Evolutionary conservation across 2,113 vertebrate species (phyloP).

Genomic region (Nycticryphes semicollaris): DNA sequence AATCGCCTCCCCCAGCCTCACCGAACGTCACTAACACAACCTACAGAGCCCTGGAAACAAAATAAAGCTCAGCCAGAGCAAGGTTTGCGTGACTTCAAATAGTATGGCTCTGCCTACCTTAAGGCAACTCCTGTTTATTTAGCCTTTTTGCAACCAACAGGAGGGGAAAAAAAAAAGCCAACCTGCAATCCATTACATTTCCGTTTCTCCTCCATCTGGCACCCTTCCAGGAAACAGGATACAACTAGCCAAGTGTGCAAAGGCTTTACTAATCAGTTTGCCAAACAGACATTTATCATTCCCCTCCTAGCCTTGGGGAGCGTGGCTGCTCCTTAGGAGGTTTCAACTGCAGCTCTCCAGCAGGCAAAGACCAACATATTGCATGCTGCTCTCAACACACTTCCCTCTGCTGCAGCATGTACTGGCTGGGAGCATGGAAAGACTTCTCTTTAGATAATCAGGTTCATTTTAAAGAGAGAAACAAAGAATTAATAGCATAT

Average conservation of each 20-base stretch:
- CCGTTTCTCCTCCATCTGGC: conserved; percentile 51
- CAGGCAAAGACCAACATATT: not conserved
- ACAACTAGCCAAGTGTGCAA: conserved; percentile 56
- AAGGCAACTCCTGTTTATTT: conserved; percentile 70
- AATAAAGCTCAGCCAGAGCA: conserved; percentile 43
- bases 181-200: conserved; percentile 42
- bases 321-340: not conserved
- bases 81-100: conserved; percentile 72
- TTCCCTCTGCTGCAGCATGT: not conserved
- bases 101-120: conserved; percentile 61
- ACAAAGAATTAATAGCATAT: not conserved
- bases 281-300: conserved; percentile 61
- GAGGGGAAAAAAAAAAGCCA: not conserved
- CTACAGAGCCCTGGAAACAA: conserved; percentile 45
- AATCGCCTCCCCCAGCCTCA: not conserved
- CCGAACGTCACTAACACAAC: conserved; percentile 47
- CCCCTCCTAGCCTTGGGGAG: conserved; percentile 22
- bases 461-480: not conserved
- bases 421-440: not conserved
- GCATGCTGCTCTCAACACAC: not conserved
- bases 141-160: conserved; percentile 37
- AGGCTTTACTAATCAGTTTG: conserved; percentile 63
- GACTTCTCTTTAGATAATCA: not conserved
- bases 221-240: conserved; percentile 63
- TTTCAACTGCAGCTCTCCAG: not conserved